A percentile compares a stretch with the other conserved stretches of the same genome.
Conservation (phyloP, 1,140 invertebrate species). For the Epicauta chinensis region DNA sequence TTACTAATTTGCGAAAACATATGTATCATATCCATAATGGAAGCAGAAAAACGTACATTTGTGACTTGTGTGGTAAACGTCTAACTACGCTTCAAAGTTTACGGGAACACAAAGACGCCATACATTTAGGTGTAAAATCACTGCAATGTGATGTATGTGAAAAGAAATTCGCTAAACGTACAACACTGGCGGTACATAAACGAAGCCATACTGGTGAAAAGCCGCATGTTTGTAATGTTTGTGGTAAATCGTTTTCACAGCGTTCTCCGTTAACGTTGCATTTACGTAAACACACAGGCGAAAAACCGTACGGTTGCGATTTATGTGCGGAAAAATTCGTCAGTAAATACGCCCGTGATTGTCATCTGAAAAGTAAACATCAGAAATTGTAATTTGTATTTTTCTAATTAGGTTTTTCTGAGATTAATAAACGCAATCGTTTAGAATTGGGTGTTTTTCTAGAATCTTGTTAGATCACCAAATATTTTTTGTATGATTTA, state of each 20-base stretch:
- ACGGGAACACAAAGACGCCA: constrained; percentile 56
- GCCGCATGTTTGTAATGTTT: too few species aligned
- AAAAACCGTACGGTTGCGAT: too few species aligned
- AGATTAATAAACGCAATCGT: too few species aligned
- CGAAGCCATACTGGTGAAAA: constrained; percentile 71
- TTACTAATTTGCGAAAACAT: too few species aligned
- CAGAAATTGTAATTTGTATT: constrained; percentile 54
- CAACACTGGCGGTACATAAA: constrained; percentile 58
- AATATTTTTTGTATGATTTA: too few species aligned
- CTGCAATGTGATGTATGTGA: constrained; percentile 34
- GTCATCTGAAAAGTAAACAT: constrained; percentile 56
- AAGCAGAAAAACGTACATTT: constrained; percentile 42
- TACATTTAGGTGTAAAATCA: constrained; percentile 42
- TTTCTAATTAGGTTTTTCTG: too few species aligned
- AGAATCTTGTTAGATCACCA: too few species aligned
- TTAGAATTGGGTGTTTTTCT: too few species aligned
- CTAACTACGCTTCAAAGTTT: constrained; percentile 61
- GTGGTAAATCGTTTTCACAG: too few species aligned
- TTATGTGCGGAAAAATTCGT: constrained; percentile 40
- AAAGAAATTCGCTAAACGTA: constrained; percentile 25
- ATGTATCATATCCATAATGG: too few species aligned
- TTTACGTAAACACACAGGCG: constrained; percentile 59
- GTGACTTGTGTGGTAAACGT: constrained; percentile 70
- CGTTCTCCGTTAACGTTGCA: too few species aligned
- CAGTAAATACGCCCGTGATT: constrained; percentile 39